These are phyloP conservation scores for Lobophora halterata DNA, from an alignment of 2,888 invertebrate genomes.

Conservation along the genomic window DNA sequence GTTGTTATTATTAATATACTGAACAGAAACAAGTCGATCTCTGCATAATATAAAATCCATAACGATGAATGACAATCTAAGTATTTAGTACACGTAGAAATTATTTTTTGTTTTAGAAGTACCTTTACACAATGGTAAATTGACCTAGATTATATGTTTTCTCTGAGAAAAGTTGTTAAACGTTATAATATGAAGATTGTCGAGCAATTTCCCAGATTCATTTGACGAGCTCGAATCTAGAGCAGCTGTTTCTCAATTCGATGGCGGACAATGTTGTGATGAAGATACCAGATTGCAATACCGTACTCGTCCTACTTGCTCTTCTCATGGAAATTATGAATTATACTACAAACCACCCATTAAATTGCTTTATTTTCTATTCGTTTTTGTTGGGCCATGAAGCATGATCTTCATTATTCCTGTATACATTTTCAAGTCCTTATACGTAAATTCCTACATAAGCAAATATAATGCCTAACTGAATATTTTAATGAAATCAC, in stretches of 20 bases:
- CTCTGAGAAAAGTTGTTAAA: slow-evolving; percentile 52
- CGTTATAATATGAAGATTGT: slow-evolving; percentile 58
- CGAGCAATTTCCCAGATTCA: slow-evolving; percentile 67
- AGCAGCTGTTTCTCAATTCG: slow-evolving; percentile 59
- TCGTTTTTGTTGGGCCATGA: no score
- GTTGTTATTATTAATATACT: not conserved
- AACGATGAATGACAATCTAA: no score
- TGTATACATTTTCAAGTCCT: no score
- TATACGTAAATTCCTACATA: no score
- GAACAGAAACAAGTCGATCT: no score
- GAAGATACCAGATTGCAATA: slow-evolving; percentile 45
- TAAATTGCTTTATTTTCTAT: no score
- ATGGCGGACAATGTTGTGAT: slow-evolving; percentile 51
- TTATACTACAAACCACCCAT: slow-evolving; percentile 23
- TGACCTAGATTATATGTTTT: slow-evolving; percentile 56
- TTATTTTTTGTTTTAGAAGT: not conserved
- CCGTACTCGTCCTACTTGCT: slow-evolving; percentile 57
- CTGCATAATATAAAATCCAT: no score
- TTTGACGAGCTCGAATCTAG: slow-evolving; percentile 61
- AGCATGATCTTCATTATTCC: no score
- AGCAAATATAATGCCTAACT: no score
- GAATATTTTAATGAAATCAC: no score
- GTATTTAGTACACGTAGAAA: no score
- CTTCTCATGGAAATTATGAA: slow-evolving; percentile 40
- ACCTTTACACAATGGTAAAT: slow-evolving; percentile 38